phyloP scores from a whole-genome alignment of 2,113 vertebrate species.

The Parotia lawesii region DNA sequence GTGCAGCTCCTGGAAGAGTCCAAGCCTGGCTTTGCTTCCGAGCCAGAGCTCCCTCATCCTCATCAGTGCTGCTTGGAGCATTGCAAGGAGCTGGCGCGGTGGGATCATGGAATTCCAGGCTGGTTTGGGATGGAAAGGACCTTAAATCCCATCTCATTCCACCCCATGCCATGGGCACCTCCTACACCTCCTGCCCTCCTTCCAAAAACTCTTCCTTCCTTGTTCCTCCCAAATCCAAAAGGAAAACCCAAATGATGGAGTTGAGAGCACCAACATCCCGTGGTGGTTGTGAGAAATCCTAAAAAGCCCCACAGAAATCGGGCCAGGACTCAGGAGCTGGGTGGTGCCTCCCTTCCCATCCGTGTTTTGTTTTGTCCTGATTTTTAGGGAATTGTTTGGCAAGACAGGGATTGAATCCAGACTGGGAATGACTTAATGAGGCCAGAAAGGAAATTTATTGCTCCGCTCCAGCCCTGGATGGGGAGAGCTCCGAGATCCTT shows the following conservation, averaged over 20 bases:
- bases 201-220: background rate
- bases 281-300: background rate
- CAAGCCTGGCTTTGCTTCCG: rapidly evolving
- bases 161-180: background rate
- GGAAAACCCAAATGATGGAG: background rate
- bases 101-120: background rate
- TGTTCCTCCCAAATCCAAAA: background rate
- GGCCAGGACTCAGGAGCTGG: background rate
- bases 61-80: rapidly evolving
- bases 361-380: background rate
- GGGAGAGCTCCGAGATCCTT: background rate
- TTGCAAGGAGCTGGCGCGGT: background rate
- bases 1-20: background rate
- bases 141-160: background rate
- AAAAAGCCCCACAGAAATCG: background rate
- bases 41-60: background rate
- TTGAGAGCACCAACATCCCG: background rate
- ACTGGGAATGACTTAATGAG: background rate
- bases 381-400: background rate
- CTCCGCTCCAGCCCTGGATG: background rate
- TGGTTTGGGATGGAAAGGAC: background rate
- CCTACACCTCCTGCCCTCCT: background rate
- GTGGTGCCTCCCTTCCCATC: background rate
- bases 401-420: background rate
- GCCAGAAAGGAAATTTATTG: background rate